These are phyloP conservation scores for Sericinus montela DNA, from an alignment of 2,888 invertebrate genomes.

Conservation along the genomic window DNA sequence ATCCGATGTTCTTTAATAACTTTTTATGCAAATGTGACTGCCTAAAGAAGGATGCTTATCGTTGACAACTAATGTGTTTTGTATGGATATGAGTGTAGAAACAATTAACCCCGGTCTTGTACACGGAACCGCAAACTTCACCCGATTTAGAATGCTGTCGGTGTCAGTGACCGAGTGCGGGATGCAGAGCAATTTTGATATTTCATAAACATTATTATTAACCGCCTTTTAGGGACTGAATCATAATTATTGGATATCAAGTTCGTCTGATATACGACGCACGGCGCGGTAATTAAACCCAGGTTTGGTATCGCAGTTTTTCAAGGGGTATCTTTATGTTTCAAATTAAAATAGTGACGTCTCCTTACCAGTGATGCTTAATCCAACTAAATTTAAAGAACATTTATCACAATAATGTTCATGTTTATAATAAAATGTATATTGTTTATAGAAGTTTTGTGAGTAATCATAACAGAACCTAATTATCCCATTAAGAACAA, in stretches of 20 bases:
- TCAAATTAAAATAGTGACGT: not conserved
- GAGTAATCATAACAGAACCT: no score
- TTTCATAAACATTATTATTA: constrained; percentile 56
- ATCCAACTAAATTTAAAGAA: not conserved
- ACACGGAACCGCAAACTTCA: constrained; percentile 24
- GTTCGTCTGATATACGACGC: constrained; percentile 34
- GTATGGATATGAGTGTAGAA: constrained; percentile 7
- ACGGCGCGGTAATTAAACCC: constrained; percentile 11
- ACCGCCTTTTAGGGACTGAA: constrained; percentile 48
- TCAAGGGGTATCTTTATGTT: not conserved
- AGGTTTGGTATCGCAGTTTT: constrained; percentile 20
- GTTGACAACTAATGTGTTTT: constrained; percentile 8
- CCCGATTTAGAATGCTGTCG: constrained; percentile 41
- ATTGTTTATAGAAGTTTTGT: no score
- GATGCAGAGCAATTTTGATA: constrained; percentile 49
- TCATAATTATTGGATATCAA: constrained; percentile 43
- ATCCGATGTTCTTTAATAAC: constrained; percentile 3
- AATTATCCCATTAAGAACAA: no score
- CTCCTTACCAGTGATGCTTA: not conserved
- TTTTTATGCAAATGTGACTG: constrained; percentile 15
- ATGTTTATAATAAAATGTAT: no score
- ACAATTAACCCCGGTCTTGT: constrained; percentile 6
- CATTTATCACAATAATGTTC: no score
- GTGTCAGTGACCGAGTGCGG: constrained; percentile 46
- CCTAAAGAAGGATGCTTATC: constrained; percentile 11